Evolutionary conservation across 2,113 vertebrate species (phyloP).

Genomic region (Smithornis capensis): DNA sequence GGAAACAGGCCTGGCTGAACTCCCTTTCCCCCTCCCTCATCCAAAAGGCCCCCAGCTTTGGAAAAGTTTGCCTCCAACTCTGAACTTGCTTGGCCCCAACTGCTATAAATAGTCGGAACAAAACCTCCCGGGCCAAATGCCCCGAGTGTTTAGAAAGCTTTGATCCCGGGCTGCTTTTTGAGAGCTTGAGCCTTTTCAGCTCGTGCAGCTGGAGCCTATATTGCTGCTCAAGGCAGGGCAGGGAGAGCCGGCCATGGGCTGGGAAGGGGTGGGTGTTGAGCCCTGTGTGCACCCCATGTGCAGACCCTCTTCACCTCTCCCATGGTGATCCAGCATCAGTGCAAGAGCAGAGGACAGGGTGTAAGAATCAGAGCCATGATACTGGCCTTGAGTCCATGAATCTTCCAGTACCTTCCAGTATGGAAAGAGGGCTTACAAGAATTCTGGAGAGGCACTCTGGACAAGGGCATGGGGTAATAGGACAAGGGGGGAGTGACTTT

Average conservation of each 20-base stretch:
- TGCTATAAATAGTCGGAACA: slow-evolving; percentile 62
- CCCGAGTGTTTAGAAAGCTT: slow-evolving; percentile 54
- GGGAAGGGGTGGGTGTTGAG: background rate
- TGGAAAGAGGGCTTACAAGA: background rate
- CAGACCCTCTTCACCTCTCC: background rate
- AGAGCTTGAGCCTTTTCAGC: slow-evolving; percentile 4
- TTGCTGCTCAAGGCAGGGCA: background rate
- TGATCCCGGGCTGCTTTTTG: background rate
- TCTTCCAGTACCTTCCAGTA: background rate
- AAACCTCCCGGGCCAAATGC: slow-evolving; percentile 42
- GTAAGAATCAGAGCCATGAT: background rate
- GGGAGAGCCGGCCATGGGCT: background rate
- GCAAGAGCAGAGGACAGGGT: background rate
- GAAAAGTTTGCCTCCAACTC: slow-evolving; percentile 52
- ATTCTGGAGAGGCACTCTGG: background rate
- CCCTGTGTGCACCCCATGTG: background rate
- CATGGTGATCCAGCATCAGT: background rate
- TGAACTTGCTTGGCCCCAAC: slow-evolving; percentile 43
- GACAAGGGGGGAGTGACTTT: background rate
- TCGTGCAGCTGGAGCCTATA: background rate
- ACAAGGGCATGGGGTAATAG: background rate
- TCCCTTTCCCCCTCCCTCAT: slow-evolving; percentile 22
- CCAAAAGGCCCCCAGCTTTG: slow-evolving; percentile 54
- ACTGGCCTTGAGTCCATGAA: rapidly evolving
- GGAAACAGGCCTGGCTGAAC: slow-evolving; percentile 17